Evolutionary conservation across 2,888 invertebrate genomes (phyloP).

Genomic region (Blera fallax): DNA sequence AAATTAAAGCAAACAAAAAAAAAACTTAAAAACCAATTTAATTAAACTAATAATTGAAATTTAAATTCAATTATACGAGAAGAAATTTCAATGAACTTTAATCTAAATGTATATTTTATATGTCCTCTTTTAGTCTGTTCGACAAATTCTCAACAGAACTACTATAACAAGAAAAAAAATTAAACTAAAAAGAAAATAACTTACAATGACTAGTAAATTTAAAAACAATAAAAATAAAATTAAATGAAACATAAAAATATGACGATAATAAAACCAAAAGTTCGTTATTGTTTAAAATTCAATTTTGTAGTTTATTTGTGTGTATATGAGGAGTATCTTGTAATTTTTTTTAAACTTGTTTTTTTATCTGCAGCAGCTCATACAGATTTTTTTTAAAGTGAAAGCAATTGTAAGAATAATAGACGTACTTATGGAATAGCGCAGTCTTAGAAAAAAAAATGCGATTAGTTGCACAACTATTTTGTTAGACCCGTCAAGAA

Average conservation of each 20-base stretch:
- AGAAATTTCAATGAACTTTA: conserved; percentile 47
- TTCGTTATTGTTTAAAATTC: conserved; percentile 64
- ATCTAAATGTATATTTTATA: conserved; percentile 72
- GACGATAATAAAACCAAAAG: conserved; percentile 63
- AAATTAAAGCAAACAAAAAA: conserved; percentile 25
- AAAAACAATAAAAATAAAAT: neutral
- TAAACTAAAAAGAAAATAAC: conserved; percentile 15
- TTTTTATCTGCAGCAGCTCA: too few species aligned
- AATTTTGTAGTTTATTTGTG: conserved; percentile 1
- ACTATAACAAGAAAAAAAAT: neutral
- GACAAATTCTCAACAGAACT: conserved; percentile 49
- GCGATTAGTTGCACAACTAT: too few species aligned
- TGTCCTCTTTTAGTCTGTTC: conserved; percentile 59
- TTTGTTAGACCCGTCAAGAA: too few species aligned
- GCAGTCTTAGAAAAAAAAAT: too few species aligned
- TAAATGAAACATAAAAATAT: conserved; percentile 40
- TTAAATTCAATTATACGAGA: conserved; percentile 28
- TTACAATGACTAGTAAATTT: conserved; percentile 29
- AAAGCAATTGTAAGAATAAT: too few species aligned
- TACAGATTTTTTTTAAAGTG: too few species aligned
- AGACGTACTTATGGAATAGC: too few species aligned
- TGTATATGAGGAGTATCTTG: too few species aligned
- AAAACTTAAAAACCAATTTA: conserved; percentile 10
- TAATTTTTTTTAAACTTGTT: neutral
- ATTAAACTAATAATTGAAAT: conserved; percentile 20